phyloP scores from a whole-genome alignment of 2,888 invertebrate genomes.

The Drosophila koepferae region DNA sequence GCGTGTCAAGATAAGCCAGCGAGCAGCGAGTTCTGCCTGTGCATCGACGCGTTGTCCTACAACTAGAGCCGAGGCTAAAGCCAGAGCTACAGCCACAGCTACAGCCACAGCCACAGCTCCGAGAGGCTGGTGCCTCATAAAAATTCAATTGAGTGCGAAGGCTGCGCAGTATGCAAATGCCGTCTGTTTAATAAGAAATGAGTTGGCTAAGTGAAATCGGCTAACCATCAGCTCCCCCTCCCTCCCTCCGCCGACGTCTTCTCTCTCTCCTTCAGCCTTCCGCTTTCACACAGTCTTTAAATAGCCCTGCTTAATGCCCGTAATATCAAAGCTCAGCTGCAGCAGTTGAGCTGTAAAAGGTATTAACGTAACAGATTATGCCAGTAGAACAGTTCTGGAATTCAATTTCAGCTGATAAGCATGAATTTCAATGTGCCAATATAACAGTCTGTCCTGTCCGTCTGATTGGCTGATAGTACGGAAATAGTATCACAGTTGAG shows the following conservation, averaged over 20 bases:
- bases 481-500: not conserved
- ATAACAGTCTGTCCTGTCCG: not conserved
- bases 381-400: slow-evolving; percentile 11
- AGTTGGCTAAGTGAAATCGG: slow-evolving; percentile 42
- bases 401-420: not conserved
- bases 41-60: slow-evolving; percentile 6
- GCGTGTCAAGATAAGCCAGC: slow-evolving; percentile 50
- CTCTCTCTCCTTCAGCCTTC: not conserved
- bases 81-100: not conserved
- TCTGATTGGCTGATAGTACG: not conserved
- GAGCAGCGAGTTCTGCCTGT: slow-evolving; percentile 9
- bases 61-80: not conserved
- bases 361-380: not conserved
- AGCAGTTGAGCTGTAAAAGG: slow-evolving; percentile 25
- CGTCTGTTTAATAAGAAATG: slow-evolving; percentile 35
- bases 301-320: slow-evolving; percentile 3
- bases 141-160: slow-evolving; percentile 57
- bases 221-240: slow-evolving; percentile 15
- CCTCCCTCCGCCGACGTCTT: not conserved
- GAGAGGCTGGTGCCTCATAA: slow-evolving; percentile 44
- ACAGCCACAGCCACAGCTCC: not conserved
- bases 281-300: not conserved
- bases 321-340: slow-evolving; percentile 22
- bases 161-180: slow-evolving; percentile 55
- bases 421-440: not conserved